phyloP scores from a whole-genome alignment of 1,140 invertebrate species.

The Cecropterus lyciades region DNA sequence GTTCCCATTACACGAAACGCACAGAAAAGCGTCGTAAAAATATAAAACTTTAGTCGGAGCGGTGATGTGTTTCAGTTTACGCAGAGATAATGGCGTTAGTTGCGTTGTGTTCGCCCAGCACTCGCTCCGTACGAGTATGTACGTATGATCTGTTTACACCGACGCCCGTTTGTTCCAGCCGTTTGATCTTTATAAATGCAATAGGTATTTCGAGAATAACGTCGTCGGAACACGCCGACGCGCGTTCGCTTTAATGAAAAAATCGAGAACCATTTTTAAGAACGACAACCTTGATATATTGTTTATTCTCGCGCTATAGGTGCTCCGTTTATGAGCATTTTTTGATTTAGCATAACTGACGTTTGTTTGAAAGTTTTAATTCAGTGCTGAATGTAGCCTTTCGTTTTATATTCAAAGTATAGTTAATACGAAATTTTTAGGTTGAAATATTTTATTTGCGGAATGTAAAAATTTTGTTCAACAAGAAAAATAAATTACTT shows the following conservation, averaged over 20 bases:
- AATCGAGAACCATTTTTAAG: constrained; percentile 74
- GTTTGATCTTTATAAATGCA: constrained; percentile 83
- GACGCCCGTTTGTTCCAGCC: constrained; percentile 72
- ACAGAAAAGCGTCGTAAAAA: constrained; percentile 37
- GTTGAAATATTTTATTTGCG: too few relatives aligned
- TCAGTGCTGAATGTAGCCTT: constrained; percentile 31
- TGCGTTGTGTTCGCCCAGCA: constrained; percentile 21
- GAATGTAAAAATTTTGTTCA: too few relatives aligned
- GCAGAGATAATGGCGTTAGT: constrained; percentile 52
- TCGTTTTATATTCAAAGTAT: constrained; percentile 4
- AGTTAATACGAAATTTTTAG: not conserved
- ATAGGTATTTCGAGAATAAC: constrained; percentile 82
- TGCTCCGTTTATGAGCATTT: constrained; percentile 56
- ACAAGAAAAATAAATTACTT: too few relatives aligned
- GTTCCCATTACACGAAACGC: constrained; percentile 17
- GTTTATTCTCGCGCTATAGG: constrained; percentile 55
- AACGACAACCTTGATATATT: constrained; percentile 76
- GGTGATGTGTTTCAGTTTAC: constrained; percentile 56
- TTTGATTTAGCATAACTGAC: constrained; percentile 55
- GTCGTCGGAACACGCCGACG: constrained; percentile 59
- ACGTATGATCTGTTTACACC: constrained; percentile 74
- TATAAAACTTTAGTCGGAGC: constrained; percentile 40
- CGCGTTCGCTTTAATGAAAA: constrained; percentile 72
- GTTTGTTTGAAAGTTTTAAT: constrained; percentile 58
- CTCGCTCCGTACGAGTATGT: constrained; percentile 18